These are phyloP conservation scores for Apistogramma diplotaenia DNA, from an alignment of 2,113 vertebrate species.

Conservation along the genomic window DNA sequence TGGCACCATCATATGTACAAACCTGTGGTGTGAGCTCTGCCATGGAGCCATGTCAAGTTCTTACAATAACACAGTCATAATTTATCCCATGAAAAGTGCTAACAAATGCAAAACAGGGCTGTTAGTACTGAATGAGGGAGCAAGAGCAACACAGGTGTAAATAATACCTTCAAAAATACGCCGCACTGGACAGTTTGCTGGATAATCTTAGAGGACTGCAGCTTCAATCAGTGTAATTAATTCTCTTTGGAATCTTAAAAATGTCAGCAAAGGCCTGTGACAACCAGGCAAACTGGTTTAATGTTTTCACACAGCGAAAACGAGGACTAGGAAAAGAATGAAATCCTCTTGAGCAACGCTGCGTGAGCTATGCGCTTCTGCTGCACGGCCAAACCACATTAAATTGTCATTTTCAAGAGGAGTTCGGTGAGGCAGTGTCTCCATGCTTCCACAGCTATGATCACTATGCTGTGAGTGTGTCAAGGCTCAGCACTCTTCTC, in stretches of 20 bases:
- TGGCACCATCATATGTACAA: background rate
- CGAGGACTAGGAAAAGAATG: background rate
- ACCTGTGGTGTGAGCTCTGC: background rate
- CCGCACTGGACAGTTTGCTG: background rate
- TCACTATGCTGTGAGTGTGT: conserved; percentile 11
- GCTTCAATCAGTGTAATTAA: background rate
- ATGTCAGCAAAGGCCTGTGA: background rate
- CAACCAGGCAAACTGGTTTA: background rate
- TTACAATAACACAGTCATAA: background rate
- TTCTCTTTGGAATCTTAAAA: background rate
- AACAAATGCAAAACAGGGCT: background rate
- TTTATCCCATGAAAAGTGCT: background rate
- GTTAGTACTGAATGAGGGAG: background rate
- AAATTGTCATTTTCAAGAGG: conserved; percentile 15
- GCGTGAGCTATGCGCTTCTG: background rate
- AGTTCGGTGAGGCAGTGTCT: background rate
- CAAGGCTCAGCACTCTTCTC: background rate
- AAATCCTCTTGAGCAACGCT: conserved; percentile 4
- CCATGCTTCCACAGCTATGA: conserved; percentile 20
- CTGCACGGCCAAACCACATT: conserved; percentile 16
- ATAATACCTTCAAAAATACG: background rate
- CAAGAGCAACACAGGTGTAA: background rate
- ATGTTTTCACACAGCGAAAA: background rate
- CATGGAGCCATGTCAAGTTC: background rate
- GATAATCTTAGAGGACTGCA: background rate